These are phyloP conservation scores for Bathynomus jamesi DNA, from an alignment of 1,140 invertebrate species.

Conservation along the genomic window DNA sequence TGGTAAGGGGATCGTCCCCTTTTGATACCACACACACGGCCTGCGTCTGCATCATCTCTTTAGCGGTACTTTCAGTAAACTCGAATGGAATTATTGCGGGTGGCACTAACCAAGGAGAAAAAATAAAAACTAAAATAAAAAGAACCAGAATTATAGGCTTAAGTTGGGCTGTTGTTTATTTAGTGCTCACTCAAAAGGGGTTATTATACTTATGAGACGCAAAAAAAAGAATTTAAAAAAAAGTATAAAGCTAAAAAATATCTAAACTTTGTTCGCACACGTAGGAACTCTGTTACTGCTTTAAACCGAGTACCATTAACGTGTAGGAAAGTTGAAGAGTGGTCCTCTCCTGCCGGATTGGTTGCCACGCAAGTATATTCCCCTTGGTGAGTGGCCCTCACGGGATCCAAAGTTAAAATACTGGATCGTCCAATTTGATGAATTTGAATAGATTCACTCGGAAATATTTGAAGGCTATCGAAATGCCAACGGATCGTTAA, in stretches of 20 bases:
- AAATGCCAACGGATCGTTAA: conserved; percentile 56
- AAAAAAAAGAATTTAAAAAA: too few species aligned
- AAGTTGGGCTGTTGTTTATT: too few species aligned
- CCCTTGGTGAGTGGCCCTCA: conserved; percentile 52
- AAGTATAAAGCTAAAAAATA: too few species aligned
- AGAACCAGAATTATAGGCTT: too few species aligned
- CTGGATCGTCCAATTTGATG: conserved; percentile 50
- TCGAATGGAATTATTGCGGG: conserved; percentile 58
- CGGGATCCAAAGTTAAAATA: conserved; percentile 13
- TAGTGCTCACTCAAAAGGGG: too few species aligned
- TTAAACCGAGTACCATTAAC: conserved; percentile 44
- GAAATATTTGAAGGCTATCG: conserved; percentile 50
- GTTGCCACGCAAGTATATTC: conserved; percentile 45
- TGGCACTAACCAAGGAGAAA: conserved; percentile 47
- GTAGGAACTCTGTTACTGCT: too few species aligned
- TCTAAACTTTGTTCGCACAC: too few species aligned
- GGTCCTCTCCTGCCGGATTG: conserved; percentile 43
- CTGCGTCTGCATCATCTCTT: conserved; percentile 59
- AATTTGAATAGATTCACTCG: conserved; percentile 39
- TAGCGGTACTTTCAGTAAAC: conserved; percentile 54
- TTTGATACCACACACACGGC: conserved; percentile 64
- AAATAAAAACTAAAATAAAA: too few species aligned
- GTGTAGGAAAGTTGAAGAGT: conserved; percentile 18
- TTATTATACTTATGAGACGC: too few species aligned
- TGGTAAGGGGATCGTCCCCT: conserved; percentile 61